Percentiles rank a stretch among this genome's conserved stretches.
These are phyloP conservation scores for Sinelater perroti DNA, from an alignment of 2,888 invertebrate genomes.

Conservation along the genomic window DNA sequence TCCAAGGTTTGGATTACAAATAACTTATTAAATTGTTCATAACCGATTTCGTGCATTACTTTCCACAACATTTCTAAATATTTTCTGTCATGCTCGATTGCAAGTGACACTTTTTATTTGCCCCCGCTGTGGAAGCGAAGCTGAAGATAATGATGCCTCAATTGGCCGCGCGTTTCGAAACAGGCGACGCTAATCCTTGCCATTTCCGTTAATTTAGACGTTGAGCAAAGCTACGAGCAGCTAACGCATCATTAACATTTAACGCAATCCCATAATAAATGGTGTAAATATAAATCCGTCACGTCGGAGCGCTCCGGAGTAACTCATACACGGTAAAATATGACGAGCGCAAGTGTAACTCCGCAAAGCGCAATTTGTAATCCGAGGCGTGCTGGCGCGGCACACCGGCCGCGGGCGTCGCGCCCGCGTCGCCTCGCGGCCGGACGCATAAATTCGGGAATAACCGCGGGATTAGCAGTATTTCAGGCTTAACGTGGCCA, in stretches of 20 bases:
- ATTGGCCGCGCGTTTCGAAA: conserved; percentile 19
- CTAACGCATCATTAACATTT: conserved; percentile 38
- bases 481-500: conserved; percentile 30
- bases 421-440: too few species aligned
- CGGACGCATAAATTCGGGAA: conserved; percentile 28
- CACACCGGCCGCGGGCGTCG: too few species aligned
- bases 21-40: too few species aligned
- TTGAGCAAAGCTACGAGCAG: conserved; percentile 39
- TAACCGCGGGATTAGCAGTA: conserved; percentile 31
- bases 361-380: conserved; percentile 12
- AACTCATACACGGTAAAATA: conserved; percentile 25
- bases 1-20: too few species aligned
- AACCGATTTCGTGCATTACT: too few species aligned
- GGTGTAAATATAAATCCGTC: conserved; percentile 37
- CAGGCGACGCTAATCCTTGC: conserved; percentile 28
- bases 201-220: conserved; percentile 42
- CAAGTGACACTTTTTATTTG: too few species aligned
- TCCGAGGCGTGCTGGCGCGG: background rate
- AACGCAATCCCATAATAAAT: conserved; percentile 41
- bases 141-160: conserved; percentile 25
- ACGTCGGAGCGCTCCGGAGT: conserved; percentile 16
- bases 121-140: too few species aligned
- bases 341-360: conserved; percentile 19
- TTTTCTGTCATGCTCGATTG: too few species aligned
- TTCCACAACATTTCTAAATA: too few species aligned